Evolutionary conservation across 1,140 invertebrate genomes (phyloP).

Genomic region (Manduca sexta): DNA sequence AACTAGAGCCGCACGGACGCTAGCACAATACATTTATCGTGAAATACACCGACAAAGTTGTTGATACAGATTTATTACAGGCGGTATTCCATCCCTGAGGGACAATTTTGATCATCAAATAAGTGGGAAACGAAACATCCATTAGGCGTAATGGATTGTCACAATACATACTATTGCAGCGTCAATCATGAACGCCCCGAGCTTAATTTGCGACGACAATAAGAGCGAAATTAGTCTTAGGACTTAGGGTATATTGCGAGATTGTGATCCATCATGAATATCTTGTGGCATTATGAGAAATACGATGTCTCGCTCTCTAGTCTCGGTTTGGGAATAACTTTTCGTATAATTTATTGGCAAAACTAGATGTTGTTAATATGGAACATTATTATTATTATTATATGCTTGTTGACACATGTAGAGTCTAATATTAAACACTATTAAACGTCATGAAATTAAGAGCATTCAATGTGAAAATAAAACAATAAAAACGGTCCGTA

Average conservation of each 20-base stretch:
- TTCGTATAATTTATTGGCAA: too few relatives aligned
- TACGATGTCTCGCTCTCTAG: neutral
- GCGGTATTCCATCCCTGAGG: constrained; percentile 3
- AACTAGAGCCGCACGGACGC: too few relatives aligned
- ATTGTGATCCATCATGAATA: neutral
- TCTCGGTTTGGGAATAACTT: too few relatives aligned
- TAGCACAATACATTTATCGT: too few relatives aligned
- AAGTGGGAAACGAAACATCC: constrained; percentile 16
- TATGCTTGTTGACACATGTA: too few relatives aligned
- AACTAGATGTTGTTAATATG: too few relatives aligned
- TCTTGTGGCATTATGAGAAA: neutral
- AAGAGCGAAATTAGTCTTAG: constrained; percentile 15
- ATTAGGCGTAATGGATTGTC: constrained; percentile 23
- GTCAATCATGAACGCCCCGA: constrained; percentile 14
- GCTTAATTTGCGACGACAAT: constrained; percentile 19
- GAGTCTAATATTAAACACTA: too few relatives aligned
- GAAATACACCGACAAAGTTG: neutral
- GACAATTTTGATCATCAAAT: constrained; percentile 20
- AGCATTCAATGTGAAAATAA: too few relatives aligned
- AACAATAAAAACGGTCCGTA: too few relatives aligned
- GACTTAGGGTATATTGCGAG: constrained; percentile 9
- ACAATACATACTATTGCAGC: constrained; percentile 15
- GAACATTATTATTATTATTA: too few relatives aligned
- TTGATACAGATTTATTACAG: constrained; percentile 8
- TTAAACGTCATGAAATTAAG: too few relatives aligned